Evolutionary conservation across 2,888 invertebrate species (phyloP), one percentile per base, ranked within the genome.

Genomic region (Phrixothrix hirtus): DNA sequence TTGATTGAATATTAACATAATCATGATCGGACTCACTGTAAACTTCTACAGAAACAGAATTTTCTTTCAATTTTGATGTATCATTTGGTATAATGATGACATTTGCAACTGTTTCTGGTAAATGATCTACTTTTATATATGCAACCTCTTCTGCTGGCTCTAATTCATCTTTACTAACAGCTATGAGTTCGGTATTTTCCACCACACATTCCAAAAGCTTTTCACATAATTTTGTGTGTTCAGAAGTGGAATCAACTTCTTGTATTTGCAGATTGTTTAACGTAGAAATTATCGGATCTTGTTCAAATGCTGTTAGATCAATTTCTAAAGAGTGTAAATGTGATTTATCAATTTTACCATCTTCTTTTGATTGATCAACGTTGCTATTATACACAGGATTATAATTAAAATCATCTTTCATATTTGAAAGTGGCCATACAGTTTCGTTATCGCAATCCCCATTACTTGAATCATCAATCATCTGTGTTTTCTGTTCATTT

Each of bases 201-300:
- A 72, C 70, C 0, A 77, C 77, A 13, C 77, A 76, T 36, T 78
- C 68, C 1, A 79, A 60, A 46, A 79, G 66, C 57, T 80, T 77
- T 27, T 78, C 78, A 59, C 79, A 79, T 27, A 77, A 68, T 45
- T 77, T 78, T 2, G 78, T 77, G 1, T 77, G 77, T 55, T 78
- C 76, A 0, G 78, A 77, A 0, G 76, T 77, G 0, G 75, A 74
- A 53, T 78, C 77, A 16, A 78, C 77, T 43, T 78, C 75, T 5
- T 60, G 62, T 29, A 67, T 10, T 29, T 29, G 21, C 7, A 21
- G 7, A 21, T 21, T 21, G n/a, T n/a, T n/a, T 21, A 21, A 21
- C 3, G 3, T 21, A 21, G 21, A 21, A 21, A 21, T 21, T 21
- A 21, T 21, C 3, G 21, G 21, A 5, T 21, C 21, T 7, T 21